Evolutionary conservation across 1,140 invertebrate species (phyloP), one percentile per base, ranked within the genome.

Genomic region (Drosophila melanica): DNA sequence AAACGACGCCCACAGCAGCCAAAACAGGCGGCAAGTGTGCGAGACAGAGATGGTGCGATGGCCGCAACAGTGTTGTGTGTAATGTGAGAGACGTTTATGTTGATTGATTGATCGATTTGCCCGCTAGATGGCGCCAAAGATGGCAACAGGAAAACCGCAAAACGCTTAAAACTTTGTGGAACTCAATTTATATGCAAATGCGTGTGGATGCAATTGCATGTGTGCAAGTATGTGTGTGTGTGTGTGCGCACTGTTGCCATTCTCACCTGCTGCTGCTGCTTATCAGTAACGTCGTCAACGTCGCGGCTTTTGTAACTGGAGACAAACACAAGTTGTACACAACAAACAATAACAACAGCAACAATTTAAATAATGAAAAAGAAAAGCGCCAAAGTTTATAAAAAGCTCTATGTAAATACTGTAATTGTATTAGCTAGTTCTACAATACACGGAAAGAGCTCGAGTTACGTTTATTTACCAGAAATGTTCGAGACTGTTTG

Each of bases 271-370:
- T 74, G 33, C 50, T 55, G 37, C 42, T 58, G 54, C 73, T 72
- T 71, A 65, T 75, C 66, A 41, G 55, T 45, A 33, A 50, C 18
- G 33, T 42, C 23, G 73, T 57, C 60, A 53, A 18, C 59, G 77
- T 71, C 77, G 77, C 62, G 69, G 64, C 67, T 67, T 79, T 80
- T 67, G 84, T 89, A 87, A 87, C 67, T 77, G 66, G 51, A 86
- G 75, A 86, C 76, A 37, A 59, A 33, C 54, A 53, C 51, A 67
- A 66, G 37, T 47, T 60, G 42, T 47, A n/a, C 14, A 20, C 12
- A 48, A 64, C 20, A 45, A 68, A 53, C 55, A 45, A 58, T 58
- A 50, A 50, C 58, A 62, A 20, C 45, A 48, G n/a, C 18, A 68
- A 53, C 55, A 45, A 58, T 58, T 44, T 33, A 51, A 51, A 33